phyloP scores from a whole-genome alignment of 92 coral and sea anemone genomes.

The Epizoanthus fatuus region DNA sequence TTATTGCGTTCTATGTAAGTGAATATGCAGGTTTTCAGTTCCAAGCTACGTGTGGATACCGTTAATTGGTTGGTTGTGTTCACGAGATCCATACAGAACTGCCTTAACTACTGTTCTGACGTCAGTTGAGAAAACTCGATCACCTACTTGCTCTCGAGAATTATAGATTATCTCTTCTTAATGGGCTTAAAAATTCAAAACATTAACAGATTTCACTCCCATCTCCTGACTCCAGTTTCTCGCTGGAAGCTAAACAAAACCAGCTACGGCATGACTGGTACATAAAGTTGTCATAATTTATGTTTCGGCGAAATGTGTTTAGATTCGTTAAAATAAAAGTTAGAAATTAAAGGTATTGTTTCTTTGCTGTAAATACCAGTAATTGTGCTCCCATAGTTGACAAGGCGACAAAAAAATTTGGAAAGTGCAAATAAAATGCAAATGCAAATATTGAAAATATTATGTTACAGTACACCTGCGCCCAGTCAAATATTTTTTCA shows the following conservation, averaged over 20 bases:
- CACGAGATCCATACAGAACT: not conserved
- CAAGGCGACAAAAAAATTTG: conserved; percentile 22
- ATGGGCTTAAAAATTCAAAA: too few relatives aligned
- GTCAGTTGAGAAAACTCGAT: not conserved
- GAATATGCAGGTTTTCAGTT: too few relatives aligned
- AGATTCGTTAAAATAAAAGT: too few relatives aligned
- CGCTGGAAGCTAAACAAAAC: too few relatives aligned
- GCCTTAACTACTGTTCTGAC: not conserved
- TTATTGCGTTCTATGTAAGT: too few relatives aligned
- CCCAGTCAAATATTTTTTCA: not conserved
- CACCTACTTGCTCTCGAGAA: not conserved
- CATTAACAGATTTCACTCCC: too few relatives aligned
- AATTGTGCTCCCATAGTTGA: not conserved
- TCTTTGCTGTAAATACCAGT: not conserved
- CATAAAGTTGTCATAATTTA: too few relatives aligned
- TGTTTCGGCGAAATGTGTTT: too few relatives aligned
- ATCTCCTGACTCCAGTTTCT: too few relatives aligned
- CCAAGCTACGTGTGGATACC: not conserved
- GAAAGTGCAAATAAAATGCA: too few relatives aligned
- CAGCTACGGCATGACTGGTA: too few relatives aligned
- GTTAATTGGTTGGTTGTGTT: not conserved
- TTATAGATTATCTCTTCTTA: too few relatives aligned
- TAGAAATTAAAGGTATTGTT: not conserved
- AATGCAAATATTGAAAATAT: conserved; percentile 17
- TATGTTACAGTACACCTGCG: conserved; percentile 29